A percentile compares a stretch with the other conserved stretches of the same genome.
Evolutionary conservation across 2,797 vertebrate species (phyloP).

Genomic region (Thaleichthys pacificus): DNA sequence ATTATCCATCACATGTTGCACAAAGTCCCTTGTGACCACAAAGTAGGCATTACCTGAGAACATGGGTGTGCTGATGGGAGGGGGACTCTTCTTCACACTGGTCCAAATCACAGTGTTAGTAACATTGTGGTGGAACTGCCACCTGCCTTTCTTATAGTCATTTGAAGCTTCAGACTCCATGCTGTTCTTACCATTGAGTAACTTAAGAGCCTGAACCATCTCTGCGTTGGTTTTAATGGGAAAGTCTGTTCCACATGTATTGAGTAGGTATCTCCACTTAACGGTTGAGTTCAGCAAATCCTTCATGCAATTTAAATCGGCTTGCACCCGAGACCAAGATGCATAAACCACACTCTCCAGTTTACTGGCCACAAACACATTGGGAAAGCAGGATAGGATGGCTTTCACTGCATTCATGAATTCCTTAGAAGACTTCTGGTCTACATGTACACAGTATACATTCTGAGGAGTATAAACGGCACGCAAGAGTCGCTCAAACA

Average conservation of each 20-base stretch:
- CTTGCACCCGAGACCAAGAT: slow-evolving; percentile 85
- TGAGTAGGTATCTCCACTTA: slow-evolving; percentile 83
- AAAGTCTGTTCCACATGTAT: slow-evolving; percentile 85
- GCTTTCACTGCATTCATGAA: slow-evolving; percentile 71
- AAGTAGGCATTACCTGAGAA: slow-evolving; percentile 87
- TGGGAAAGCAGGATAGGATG: slow-evolving; percentile 80
- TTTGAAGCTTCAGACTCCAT: slow-evolving; percentile 78
- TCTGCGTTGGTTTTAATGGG: slow-evolving; percentile 86
- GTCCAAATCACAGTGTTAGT: slow-evolving; percentile 52
- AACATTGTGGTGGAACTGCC: slow-evolving; percentile 74
- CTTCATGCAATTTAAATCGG: slow-evolving; percentile 86
- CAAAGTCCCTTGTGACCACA: slow-evolving; percentile 79
- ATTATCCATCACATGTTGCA: slow-evolving; percentile 74
- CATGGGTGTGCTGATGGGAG: slow-evolving; percentile 79
- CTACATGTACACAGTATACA: slow-evolving; percentile 84
- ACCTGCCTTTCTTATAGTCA: slow-evolving; percentile 65
- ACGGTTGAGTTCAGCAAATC: slow-evolving; percentile 74
- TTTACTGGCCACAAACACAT: slow-evolving; percentile 81
- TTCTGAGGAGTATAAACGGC: slow-evolving; percentile 85
- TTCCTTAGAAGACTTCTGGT: slow-evolving; percentile 70
- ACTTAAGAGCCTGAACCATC: slow-evolving; percentile 74
- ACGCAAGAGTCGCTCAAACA: slow-evolving; percentile 84
- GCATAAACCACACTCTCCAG: slow-evolving; percentile 78
- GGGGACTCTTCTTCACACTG: slow-evolving; percentile 50
- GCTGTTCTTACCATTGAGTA: slow-evolving; percentile 79